Conservation (phyloP, 2,113 vertebrate species). For the Sinocyclocheilus rhinocerous region DNA sequence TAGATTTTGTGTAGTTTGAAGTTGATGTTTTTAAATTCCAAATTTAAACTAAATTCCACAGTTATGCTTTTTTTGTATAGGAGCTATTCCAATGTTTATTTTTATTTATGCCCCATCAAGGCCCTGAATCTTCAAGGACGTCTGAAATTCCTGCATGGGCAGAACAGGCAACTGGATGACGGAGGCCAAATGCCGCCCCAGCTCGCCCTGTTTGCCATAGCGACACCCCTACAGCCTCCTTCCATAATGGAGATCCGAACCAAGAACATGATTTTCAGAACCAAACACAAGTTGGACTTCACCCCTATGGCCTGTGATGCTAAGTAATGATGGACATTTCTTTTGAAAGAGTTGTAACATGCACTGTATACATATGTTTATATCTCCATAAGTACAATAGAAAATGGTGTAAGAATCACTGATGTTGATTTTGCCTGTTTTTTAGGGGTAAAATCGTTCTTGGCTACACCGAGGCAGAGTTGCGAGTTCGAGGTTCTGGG, state of each 20-base stretch:
- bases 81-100: neutral
- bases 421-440: constrained; percentile 11
- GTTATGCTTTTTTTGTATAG: neutral
- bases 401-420: neutral
- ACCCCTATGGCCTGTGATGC: constrained; percentile 73
- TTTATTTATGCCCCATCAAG: constrained; percentile 51
- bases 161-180: constrained; percentile 63
- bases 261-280: constrained; percentile 76
- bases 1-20: neutral
- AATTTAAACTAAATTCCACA: neutral
- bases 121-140: constrained; percentile 72
- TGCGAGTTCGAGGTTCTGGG: constrained; percentile 62
- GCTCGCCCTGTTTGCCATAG: constrained; percentile 73
- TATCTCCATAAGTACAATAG: neutral
- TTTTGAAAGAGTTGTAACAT: neutral
- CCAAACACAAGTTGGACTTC: constrained; percentile 79
- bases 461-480: constrained; percentile 68
- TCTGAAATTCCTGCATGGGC: constrained; percentile 71
- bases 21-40: neutral
- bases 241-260: constrained; percentile 73
- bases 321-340: constrained; percentile 63
- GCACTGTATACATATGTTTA: neutral
- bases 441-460: constrained; percentile 66
- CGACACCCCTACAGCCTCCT: constrained; percentile 69
- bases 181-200: constrained; percentile 62